Conservation (phyloP, 2,888 invertebrate genomes). For the Drosophila conformis region DNA sequence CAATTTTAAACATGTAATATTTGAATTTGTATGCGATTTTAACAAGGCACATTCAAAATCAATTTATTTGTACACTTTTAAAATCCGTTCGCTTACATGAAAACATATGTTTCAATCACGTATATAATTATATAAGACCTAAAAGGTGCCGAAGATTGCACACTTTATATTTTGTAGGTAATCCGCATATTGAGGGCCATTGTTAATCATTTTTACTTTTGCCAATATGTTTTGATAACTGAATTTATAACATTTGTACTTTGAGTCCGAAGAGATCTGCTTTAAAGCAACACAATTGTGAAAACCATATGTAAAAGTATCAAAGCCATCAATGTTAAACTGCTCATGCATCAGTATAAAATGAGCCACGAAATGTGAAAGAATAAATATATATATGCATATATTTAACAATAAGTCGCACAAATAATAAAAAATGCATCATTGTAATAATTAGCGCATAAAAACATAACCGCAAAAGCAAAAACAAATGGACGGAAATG, state of each 20-base stretch:
- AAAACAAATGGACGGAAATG: constrained; percentile 28
- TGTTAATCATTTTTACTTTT: neutral
- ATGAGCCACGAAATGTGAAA: constrained; percentile 1
- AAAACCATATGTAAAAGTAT: neutral
- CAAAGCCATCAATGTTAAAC: neutral
- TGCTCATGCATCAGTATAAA: neutral
- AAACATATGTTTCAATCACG: constrained; percentile 1
- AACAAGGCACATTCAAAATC: constrained; percentile 15
- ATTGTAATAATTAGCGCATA: constrained; percentile 12
- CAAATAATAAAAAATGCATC: constrained; percentile 5
- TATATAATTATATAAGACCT: neutral
- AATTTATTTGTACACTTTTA: constrained; percentile 39
- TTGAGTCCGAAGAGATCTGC: neutral
- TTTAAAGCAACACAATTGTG: neutral
- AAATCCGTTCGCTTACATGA: constrained; percentile 9
- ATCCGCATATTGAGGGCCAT: neutral
- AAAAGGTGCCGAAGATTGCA: neutral
- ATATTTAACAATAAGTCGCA: neutral
- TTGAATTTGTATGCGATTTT: constrained; percentile 47
- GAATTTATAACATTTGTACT: neutral
- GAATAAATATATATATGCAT: neutral
- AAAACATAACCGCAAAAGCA: constrained; percentile 19
- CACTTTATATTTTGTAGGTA: neutral
- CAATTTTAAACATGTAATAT: constrained; percentile 48
- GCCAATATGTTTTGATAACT: neutral